Conservation (phyloP, 2,888 invertebrate species). For the Drosophila kokeensis region DNA sequence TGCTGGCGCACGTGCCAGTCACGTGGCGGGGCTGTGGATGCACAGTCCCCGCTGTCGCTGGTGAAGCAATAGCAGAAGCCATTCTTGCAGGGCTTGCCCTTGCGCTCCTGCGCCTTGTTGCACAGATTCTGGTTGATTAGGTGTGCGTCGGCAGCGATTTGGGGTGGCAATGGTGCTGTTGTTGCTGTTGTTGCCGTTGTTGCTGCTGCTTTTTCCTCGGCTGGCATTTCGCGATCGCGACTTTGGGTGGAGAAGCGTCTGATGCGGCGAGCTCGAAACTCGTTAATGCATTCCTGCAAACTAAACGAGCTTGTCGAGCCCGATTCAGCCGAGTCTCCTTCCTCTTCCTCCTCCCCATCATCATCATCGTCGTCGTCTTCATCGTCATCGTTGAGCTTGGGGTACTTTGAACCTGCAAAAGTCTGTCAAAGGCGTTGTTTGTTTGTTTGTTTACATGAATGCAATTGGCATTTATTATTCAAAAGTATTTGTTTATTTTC, state of each 20-base stretch:
- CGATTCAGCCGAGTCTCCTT: conserved; percentile 63
- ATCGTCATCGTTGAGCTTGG: conserved; percentile 27
- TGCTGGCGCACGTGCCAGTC: conserved; percentile 66
- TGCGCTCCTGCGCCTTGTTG: conserved; percentile 82
- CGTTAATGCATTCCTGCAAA: conserved; percentile 83
- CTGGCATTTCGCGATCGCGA: conserved; percentile 56
- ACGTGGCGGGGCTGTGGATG: conserved; percentile 56
- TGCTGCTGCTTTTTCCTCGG: conserved; percentile 15
- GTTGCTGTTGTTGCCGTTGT: neutral
- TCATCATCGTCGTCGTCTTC: conserved; percentile 3
- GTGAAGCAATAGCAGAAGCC: conserved; percentile 85
- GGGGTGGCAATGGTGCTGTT: neutral
- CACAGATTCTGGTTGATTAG: conserved; percentile 82
- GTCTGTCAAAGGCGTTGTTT: conserved; percentile 33
- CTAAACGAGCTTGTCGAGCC: conserved; percentile 82
- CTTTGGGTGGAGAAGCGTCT: conserved; percentile 76
- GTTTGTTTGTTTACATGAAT: conserved; percentile 43
- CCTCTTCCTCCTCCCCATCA: conserved; percentile 56
- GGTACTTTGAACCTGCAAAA: conserved; percentile 57
- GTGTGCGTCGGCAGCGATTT: conserved; percentile 67
- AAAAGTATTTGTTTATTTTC: neutral
- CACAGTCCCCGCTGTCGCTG: conserved; percentile 84
- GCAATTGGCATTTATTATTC: conserved; percentile 1
- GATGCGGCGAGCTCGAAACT: conserved; percentile 81
- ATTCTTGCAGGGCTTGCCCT: conserved; percentile 83